Conservation (phyloP, 1,140 invertebrate species). For the Drosophila ficusphila region DNA sequence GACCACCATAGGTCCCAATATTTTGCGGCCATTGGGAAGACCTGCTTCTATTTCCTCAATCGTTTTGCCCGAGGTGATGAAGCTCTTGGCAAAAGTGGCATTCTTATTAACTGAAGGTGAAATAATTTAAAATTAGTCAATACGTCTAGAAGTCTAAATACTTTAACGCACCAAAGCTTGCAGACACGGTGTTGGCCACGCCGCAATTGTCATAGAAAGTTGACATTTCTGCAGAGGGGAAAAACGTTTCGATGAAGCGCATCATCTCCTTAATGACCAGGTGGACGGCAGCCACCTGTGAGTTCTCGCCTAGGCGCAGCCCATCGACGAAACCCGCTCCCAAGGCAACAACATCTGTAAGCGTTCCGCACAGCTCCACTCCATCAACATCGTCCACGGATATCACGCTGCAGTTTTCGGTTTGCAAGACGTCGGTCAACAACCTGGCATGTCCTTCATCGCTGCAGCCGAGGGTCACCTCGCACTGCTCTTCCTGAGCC, state of each 20-base stretch:
- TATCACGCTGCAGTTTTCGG: slow-evolving; percentile 96
- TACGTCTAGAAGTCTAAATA: background rate
- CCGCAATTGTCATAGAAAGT: slow-evolving; percentile 99
- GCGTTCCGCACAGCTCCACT: slow-evolving; percentile 98
- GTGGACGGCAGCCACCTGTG: slow-evolving; percentile 98
- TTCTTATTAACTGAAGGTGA: slow-evolving; percentile 91
- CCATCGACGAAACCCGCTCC: slow-evolving; percentile 99
- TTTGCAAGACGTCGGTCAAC: slow-evolving; percentile 95
- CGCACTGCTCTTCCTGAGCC: slow-evolving; percentile 98
- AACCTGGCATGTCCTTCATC: slow-evolving; percentile 89
- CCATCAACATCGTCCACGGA: slow-evolving; percentile 97
- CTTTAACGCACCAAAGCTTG: slow-evolving; percentile 91
- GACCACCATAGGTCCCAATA: slow-evolving; percentile 98
- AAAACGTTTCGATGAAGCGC: slow-evolving; percentile 95
- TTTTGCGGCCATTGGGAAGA: slow-evolving; percentile 98
- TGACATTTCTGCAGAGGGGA: slow-evolving; percentile 91
- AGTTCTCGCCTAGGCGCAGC: slow-evolving; percentile 96
- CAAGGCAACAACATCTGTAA: slow-evolving; percentile 98
- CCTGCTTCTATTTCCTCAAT: slow-evolving; percentile 96
- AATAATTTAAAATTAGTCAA: background rate
- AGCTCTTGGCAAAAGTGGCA: slow-evolving; percentile 95
- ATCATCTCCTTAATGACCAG: slow-evolving; percentile 99
- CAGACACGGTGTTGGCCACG: slow-evolving; percentile 99
- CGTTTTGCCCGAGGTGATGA: slow-evolving; percentile 95
- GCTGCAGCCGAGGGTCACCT: slow-evolving; percentile 97